phyloP scores from a whole-genome alignment of 2,888 invertebrate genomes.

The Liopterus haemorrhoidalis region DNA sequence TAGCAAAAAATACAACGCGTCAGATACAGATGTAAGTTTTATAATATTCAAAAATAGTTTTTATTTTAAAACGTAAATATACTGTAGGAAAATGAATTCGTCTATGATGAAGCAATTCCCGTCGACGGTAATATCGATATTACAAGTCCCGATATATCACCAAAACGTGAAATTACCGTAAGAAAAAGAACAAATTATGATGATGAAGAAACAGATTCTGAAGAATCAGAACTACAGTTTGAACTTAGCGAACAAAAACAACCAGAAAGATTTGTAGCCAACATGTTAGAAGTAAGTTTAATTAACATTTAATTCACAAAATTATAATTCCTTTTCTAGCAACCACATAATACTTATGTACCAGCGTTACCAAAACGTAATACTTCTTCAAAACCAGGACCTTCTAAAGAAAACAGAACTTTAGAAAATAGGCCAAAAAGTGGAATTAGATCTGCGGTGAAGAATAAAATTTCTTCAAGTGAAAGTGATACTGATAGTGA shows the following conservation, averaged over 20 bases:
- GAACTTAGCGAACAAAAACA: not conserved
- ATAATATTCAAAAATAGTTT: not conserved
- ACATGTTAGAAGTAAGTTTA: constrained; percentile 5
- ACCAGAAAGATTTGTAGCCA: constrained; percentile 10
- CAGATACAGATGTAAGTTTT: constrained; percentile 15
- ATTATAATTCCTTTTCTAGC: too few relatives aligned
- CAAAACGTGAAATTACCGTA: constrained; percentile 7
- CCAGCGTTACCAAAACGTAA: constrained; percentile 4
- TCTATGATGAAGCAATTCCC: constrained; percentile 22
- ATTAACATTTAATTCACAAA: constrained; percentile 14
- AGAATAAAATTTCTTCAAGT: too few relatives aligned
- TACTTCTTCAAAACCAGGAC: constrained; percentile 15
- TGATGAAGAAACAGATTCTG: constrained; percentile 8
- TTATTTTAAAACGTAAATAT: not conserved
- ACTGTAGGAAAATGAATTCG: constrained; percentile 21
- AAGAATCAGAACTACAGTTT: constrained; percentile 11
- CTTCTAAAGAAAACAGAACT: constrained; percentile 18
- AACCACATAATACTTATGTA: too few relatives aligned
- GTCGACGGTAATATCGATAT: constrained; percentile 15
- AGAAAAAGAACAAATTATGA: constrained; percentile 6
- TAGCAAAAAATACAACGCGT: constrained; percentile 10
- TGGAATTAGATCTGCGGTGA: constrained; percentile 15
- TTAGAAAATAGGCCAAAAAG: constrained; percentile 15
- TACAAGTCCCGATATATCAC: constrained; percentile 3
- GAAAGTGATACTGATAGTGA: constrained; percentile 40